phyloP scores from a whole-genome alignment of 2,888 invertebrate species.

The Strigamia transsilvanica region DNA sequence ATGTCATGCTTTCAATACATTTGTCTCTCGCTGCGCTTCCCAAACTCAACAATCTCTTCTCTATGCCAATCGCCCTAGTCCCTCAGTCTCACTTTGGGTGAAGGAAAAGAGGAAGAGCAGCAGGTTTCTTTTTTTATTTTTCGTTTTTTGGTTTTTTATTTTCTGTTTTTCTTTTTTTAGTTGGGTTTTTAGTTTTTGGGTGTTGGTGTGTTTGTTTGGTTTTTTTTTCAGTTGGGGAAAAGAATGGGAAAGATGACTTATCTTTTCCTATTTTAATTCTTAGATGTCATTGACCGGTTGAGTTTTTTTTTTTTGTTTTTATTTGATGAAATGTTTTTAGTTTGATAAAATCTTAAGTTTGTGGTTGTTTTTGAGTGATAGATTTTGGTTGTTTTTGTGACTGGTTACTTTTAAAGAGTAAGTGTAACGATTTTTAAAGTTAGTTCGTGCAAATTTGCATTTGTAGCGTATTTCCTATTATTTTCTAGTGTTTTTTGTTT shows the following conservation, averaged over 20 bases:
- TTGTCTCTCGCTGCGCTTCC: neutral
- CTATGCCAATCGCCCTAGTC: neutral
- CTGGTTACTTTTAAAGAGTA: no score
- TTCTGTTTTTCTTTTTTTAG: neutral
- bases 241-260: neutral
- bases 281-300: neutral
- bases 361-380: no score
- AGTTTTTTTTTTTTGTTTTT: neutral
- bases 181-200: neutral
- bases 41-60: neutral
- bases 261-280: neutral
- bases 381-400: no score
- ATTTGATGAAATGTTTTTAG: no score
- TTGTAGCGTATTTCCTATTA: no score
- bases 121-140: neutral
- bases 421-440: no score
- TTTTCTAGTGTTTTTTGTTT: no score
- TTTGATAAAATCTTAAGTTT: no score
- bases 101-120: neutral
- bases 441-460: no score
- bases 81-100: neutral
- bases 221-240: neutral
- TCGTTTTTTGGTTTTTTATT: neutral
- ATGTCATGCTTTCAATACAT: neutral
- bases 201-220: neutral